Evolutionary conservation across 2,113 vertebrate genomes (phyloP), one percentile per base, ranked within the genome.

Genomic region (Aythya baeri): DNA sequence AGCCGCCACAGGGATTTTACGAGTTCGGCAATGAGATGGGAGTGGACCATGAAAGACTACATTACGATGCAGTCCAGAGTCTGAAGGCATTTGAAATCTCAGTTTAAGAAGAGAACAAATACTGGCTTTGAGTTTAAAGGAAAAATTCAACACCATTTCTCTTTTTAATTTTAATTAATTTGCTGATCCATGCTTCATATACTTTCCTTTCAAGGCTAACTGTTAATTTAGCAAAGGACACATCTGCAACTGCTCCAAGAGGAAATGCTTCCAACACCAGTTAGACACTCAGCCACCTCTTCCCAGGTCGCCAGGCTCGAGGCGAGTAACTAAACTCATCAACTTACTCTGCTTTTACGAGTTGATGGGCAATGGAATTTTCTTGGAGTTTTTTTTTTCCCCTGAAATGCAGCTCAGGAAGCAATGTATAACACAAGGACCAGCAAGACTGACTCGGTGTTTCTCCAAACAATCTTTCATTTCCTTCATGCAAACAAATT

Each of bases 161-260:
- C 85, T 77, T 86, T 85, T 83, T 86, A 93, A 93, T 91, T 77
- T 77, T 41, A 83, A 94, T 91, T 94, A 74, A 94, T 97, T 83
- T 59, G 46, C 91, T 88, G 75, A 67, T 63, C 46, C 72, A 77
- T 71, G 72, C 68, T 88, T 95, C 94, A 83, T 92, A 58, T 67
- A 63, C 81, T 83, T 94, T 93, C 59, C 46, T 89, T 80, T 89
- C 87, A 93, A 96, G 87, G 72, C 67, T 93, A 75, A 80, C 93
- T 89, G 66, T 80, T 94, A 87, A 79, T 89, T 91, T 83, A 86
- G 54, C 16, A 88, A 93, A 91, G 88, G 91, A 96, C 82, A 87
- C 22, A 46, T 31, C 79, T 70, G 59, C 55, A 43, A 7, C 82
- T 74, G 63, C 63, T 74, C 59, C 46, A 44, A 83, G 54, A 94